Base-by-base conservation (phyloP, 2,797 vertebrate genomes). In the Sarcoramphus papa region DNA sequence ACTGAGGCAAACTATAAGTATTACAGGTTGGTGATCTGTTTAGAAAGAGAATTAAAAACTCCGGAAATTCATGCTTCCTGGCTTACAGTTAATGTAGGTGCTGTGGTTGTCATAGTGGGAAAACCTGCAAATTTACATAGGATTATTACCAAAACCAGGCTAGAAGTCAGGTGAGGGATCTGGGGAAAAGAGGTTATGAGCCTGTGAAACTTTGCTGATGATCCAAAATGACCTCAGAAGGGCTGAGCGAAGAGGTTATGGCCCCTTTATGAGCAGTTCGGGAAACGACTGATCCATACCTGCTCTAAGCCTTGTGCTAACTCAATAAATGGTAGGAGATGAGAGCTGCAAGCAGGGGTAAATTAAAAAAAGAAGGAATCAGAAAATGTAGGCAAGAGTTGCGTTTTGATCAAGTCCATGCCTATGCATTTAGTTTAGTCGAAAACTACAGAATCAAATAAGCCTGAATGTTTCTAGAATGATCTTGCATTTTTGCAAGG, bases 281-380 rank as follows among this genome's bases (percentile, higher is more conserved):
- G 5, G 14, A 43, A 51, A 31, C 0, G 0, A 13, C 57, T 48
- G 53, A 33, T 14, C 9, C 2, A 2, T 54, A 3, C 53, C 65
- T 60, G 20, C 59, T 54, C 20, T 60, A 24, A 73, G 7, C 53
- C 27, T 60, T 54, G 19, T 28, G 6, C 31, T 24, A 23, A 23
- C 6, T 23, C 31, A 57, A 56, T 56, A 54, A 73, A 67, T 30
- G 30, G n/a, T 13, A 35, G 20, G 62, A 63, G 30, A 7, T 45
- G 35, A 40, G 31, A 78, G 9, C 14, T 78, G 48, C 67, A 73
- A 48, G 53, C 7, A 33, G 27, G 16, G 35, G 25, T 57, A 37
- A 60, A 60, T 48, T 47, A 47, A 47, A 54, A 9, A 6, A 35
- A 48, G n/a, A 73, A 85, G 23, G 27, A 54, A 28, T 48, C 17